Base-by-base conservation (phyloP, 1,140 invertebrate genomes). In the Cephus cinctus region DNA sequence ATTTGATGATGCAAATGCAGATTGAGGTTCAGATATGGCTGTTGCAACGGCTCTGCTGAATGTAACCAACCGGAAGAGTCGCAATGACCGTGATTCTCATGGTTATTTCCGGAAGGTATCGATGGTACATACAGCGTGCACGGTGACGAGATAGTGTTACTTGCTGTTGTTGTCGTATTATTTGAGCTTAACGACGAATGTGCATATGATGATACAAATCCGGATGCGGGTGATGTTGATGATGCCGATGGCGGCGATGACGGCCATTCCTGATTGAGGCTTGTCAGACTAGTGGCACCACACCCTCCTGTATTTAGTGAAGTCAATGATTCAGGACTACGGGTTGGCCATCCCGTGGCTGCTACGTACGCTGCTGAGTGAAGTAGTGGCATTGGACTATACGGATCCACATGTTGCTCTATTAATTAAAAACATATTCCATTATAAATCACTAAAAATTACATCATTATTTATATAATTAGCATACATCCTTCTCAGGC, bases 1-100 rank as follows among this genome's bases (percentile, higher is more conserved):
- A 77, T 73, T 27, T 77, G 75, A 50, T 77, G 75, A 46, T 77
- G 75, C 5, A 77, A 40, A 43, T 77, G 75, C 0, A 77, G 63
- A 41, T 77, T 77, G 5, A 77, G 42, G 49, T 77, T 77, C 4
- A 77, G 58, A 21, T 77, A 77, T 0, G 75, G 71, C 36, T 67
- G 67, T 23, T 69, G 65, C 2, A 69, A 65, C 14, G 69, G 68
- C 19, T 73, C 12, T 69, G 68, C 21, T 71, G 68, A 63, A 30
- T 77, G 75, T 3, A 77, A 47, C 75, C 75, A 77, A 8, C 62
- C 45, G 0, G 71, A 55, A 2, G 72, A 58, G 11, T 74, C 70
- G 21, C 63, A 63, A n/a, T 73, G 69, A 3, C 54, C 53, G 22
- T 67, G 56, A 1, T n/a, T n/a, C 14, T 67, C 69, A 5, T 71